Evolutionary conservation across 1,140 invertebrate genomes (phyloP), one percentile per base, ranked within the genome.

Genomic region (Ylistrum balloti): DNA sequence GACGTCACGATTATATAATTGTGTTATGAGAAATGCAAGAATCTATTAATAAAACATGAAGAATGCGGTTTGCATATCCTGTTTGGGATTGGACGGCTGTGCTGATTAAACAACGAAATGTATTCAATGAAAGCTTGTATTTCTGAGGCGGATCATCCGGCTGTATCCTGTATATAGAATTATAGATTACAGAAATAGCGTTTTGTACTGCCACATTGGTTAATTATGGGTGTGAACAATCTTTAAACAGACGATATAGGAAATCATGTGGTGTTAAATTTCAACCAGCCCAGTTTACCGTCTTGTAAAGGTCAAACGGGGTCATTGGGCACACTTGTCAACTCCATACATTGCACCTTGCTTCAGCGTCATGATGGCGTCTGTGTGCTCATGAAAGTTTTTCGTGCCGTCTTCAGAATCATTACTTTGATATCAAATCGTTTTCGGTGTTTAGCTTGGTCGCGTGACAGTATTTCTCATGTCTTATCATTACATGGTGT

Each of bases 401-500:
- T n/a, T 74, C 56, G 28, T 74, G 22, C n/a, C 56, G n/a, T 74
- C 56, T 11, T 7, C n/a, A 74, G 56, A 74, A 74, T 74, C 56
- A 74, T 74, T 74, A 74, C 56, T 74, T 74, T 74, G 56, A 74
- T 74, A 74, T 74, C 56, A 74, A 74, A 74, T 74, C 56, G 22
- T 28, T 74, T n/a, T 74, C 56, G 35, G 35, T 38, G 35, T 38
- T 38, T 38, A 38, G 35, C 35, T 28, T 22, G n/a, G n/a, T 74
- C n/a, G 56, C 56, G 56, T 74, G 56, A 74, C 56, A 74, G 22
- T 28, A 5, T 22, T 74, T 28, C n/a, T n/a, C 11, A 28, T 28
- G 0, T 0, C n/a, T 28, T 74, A n/a, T 28, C 56, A 0, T 74
- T 7, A 74, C 22, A 17, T n/a, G 56, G 56, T 74, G 56, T 28